phyloP scores from a whole-genome alignment of 2,888 invertebrate species.

The Meandrusa payeni region DNA sequence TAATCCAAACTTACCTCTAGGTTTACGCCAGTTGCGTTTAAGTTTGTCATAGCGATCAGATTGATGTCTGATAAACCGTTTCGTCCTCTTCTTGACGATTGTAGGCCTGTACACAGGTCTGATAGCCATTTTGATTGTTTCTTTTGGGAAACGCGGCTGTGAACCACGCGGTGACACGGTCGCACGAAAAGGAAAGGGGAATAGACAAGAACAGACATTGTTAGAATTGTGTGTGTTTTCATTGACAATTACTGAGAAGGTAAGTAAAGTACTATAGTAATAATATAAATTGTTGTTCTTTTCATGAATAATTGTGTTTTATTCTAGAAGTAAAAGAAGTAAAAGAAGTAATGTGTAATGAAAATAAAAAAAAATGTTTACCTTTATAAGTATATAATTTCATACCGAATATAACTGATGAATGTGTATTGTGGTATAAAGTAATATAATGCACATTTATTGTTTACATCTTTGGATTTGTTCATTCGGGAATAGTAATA shows the following conservation, averaged over 20 bases:
- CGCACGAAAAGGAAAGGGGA: slow-evolving; percentile 74
- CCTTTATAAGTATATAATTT: not conserved
- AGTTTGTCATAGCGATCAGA: slow-evolving; percentile 98
- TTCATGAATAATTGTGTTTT: too few relatives aligned
- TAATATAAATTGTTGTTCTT: too few relatives aligned
- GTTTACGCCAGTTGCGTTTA: slow-evolving; percentile 99
- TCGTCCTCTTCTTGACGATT: slow-evolving; percentile 98
- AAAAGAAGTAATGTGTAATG: too few relatives aligned
- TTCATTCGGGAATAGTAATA: too few relatives aligned
- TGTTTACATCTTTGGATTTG: too few relatives aligned
- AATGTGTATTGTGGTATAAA: too few relatives aligned
- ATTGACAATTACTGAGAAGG: slow-evolving; percentile 27
- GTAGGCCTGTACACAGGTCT: slow-evolving; percentile 93
- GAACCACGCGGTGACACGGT: slow-evolving; percentile 81
- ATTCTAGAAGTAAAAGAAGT: too few relatives aligned
- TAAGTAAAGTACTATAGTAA: too few relatives aligned
- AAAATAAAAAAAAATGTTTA: slow-evolving; percentile 2
- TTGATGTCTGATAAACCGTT: slow-evolving; percentile 99
- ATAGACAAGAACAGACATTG: slow-evolving; percentile 65
- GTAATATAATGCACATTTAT: too few relatives aligned
- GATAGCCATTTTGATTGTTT: slow-evolving; percentile 88
- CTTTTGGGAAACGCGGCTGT: slow-evolving; percentile 61
- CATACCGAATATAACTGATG: not conserved
- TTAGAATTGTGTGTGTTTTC: slow-evolving; percentile 59
- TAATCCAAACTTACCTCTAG: slow-evolving; percentile 84